Base-by-base conservation (phyloP, 2,888 invertebrate genomes). In the Tenthredo amoena region DNA sequence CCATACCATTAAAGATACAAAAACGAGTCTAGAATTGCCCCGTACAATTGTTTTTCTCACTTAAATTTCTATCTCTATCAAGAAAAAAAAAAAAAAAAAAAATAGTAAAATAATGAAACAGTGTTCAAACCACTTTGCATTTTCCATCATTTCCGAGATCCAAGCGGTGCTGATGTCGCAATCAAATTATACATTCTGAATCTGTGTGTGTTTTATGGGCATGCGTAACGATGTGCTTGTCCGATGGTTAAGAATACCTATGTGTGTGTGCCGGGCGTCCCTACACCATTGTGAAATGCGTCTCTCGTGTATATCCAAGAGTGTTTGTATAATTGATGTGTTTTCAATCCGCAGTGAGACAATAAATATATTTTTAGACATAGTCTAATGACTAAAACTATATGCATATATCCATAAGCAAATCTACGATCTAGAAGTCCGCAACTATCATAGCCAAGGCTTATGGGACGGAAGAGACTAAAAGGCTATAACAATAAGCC, bases 311-410 rank as follows among this genome's bases (percentile, higher is more conserved):
- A 62, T 26, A 12, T 26, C 26, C 12, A 4, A 62, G 34, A 34
- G n/a, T 34, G 26, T 76, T 47, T 50, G 76, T 50, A 76, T 76
- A 76, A 76, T 76, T 76, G 76, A 76, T 76, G 76, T 76, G 76
- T 47, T 76, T 76, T 76, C 76, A 76, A 76, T 76, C n/a, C 31
- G 7, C 6, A 76, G 26, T 76, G 76, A 76, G 76, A 76, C 76
- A 76, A 76, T 76, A 47, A 26, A 26, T 31, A 18, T 76, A 76
- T 76, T 76, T 47, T 76, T 76, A 76, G 76, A 76, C 50, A 18
- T 21, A 76, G 26, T 76, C 37, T 76, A 47, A 62, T 62, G 26
- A 62, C 62, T 47, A 15, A 43, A 21, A 26, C 40, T 76, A 47
- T 26, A 5, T 62, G 6, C 5, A 50, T n/a, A 18, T 6, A n/a